These are phyloP conservation scores for Torymus aiolomorphi DNA, from an alignment of 2,888 invertebrate genomes.

Conservation along the genomic window DNA sequence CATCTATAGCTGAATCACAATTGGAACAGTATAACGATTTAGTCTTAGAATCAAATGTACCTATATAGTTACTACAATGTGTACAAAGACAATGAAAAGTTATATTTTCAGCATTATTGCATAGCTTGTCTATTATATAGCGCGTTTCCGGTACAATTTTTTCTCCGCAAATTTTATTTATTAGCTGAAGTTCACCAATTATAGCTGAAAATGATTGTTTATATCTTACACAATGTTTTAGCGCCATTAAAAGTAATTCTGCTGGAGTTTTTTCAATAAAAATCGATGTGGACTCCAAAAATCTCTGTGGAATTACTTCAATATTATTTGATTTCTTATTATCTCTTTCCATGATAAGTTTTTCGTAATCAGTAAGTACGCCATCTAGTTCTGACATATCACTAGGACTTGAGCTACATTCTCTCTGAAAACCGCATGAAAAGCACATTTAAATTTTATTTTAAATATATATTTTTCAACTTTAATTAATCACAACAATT, in stretches of 20 bases:
- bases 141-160: constrained; percentile 8
- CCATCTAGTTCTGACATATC: no score
- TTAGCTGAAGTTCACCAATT: background rate
- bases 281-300: background rate
- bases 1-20: background rate
- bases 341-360: no score
- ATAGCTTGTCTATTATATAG: constrained; percentile 4
- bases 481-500: no score
- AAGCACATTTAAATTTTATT: background rate
- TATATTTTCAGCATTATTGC: background rate
- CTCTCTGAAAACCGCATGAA: background rate
- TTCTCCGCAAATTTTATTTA: background rate
- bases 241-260: constrained; percentile 13
- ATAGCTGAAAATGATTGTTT: background rate
- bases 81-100: background rate
- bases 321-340: background rate
- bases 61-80: constrained; percentile 5
- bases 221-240: background rate
- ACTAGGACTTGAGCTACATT: background rate
- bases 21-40: background rate
- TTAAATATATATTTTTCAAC: no score
- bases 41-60: background rate
- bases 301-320: no score
- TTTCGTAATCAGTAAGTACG: no score
- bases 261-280: background rate